Evolutionary conservation across 30 jellyfish, hydroid and myxozoan species (phyloP), one percentile per base, ranked within the genome.

Genomic region (Nemopilema nomurai): DNA sequence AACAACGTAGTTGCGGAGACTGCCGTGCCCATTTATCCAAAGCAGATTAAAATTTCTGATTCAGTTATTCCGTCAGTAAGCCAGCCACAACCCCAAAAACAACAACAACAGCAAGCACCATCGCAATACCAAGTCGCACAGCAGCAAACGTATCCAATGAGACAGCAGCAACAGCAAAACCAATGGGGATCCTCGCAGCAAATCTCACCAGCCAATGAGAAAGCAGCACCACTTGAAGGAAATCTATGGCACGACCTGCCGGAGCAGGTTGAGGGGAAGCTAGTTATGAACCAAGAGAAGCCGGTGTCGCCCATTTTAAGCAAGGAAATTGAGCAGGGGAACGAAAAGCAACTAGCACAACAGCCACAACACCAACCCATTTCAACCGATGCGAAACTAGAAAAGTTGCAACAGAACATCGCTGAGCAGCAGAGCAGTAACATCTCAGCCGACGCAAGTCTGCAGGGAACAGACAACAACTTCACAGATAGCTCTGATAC

Each of bases 341-440:
- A 84, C 19, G 87, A 84, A 84, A 84, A 84, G 93, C 93, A 84
- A 84, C 93, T 84, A 84, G 93, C 93, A 84, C 89, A 79, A 51
- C 74, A 63, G 28, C 67, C 81, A 4, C 41, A 67, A 28, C 24
- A 68, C 27, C 57, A 74, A 28, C 62, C 26, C 1, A 26, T 30
- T 19, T 30, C 29, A 28, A 73, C 87, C 19, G 87, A 84, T 51
- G 22, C 25, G 57, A 87, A 84, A 31, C 71, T 73, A 0, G 84
- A 64, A 4, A 65, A 84, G 52, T 53, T 84, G 65, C 70, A 84
- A 62, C 30, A 84, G 24, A 81, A 73, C 69, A 63, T 74, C 16
- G 65, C n/a, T 13, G 53, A 64, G 18, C 89, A 79, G 62, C 74
- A 75, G 0, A 29, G 18, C 23, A 64, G 52, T 18, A 31, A 50